Evolutionary conservation across 1,140 invertebrate genomes (phyloP).

Genomic region (Lordiphosa clarofinis): DNA sequence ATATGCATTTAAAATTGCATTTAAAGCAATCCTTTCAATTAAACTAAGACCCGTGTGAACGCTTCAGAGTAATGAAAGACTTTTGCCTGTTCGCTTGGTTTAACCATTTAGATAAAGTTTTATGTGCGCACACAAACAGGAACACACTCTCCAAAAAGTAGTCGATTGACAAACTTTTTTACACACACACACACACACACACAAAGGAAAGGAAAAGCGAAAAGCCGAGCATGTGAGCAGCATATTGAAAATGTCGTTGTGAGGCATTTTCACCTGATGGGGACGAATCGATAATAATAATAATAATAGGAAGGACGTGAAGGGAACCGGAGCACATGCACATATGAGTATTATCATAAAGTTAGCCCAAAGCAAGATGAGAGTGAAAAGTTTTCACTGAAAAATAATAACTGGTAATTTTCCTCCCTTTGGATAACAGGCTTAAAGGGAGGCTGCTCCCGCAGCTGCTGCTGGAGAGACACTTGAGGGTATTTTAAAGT

Average conservation of each 20-base stretch:
- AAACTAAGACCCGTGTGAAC: conserved; percentile 8
- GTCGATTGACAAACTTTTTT: conserved; percentile 65
- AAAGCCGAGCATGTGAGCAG: conserved; percentile 47
- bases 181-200: conserved; percentile 10
- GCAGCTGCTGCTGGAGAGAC: conserved; percentile 4
- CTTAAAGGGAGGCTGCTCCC: conserved; percentile 8
- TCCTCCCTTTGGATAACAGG: conserved; percentile 20
- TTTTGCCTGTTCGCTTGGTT: conserved; percentile 44
- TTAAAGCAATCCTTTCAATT: neutral
- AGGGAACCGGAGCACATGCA: conserved; percentile 31
- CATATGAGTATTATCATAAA: conserved; percentile 35
- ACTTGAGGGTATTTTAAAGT: too few relatives aligned
- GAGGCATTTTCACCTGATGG: conserved; percentile 55
- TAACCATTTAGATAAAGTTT: conserved; percentile 75
- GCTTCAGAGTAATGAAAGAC: conserved; percentile 31
- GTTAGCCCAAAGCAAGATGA: conserved; percentile 26
- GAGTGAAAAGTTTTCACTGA: conserved; percentile 56
- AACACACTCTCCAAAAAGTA: conserved; percentile 21
- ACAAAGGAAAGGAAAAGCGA: conserved; percentile 27
- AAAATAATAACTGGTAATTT: conserved; percentile 69
- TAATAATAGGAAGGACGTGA: conserved; percentile 30
- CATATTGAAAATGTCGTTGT: conserved; percentile 52
- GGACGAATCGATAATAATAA: conserved; percentile 65
- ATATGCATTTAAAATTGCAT: too few relatives aligned
- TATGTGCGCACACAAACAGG: conserved; percentile 58